phyloP scores from a whole-genome alignment of 2,888 invertebrate species.

The Ctenicera cuprea region DNA sequence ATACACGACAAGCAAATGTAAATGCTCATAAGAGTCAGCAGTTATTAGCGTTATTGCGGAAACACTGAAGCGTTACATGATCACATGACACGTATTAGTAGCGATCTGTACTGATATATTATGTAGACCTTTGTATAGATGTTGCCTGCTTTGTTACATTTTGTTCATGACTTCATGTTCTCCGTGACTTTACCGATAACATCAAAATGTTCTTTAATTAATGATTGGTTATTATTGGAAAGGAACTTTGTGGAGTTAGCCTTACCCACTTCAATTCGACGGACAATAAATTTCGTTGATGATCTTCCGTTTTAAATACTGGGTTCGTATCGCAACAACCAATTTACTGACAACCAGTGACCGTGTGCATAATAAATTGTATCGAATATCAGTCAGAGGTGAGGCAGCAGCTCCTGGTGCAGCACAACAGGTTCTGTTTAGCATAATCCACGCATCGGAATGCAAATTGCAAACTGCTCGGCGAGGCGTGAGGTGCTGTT shows the following conservation, averaged over 20 bases:
- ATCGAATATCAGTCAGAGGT: conserved; percentile 57
- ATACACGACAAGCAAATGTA: too few relatives aligned
- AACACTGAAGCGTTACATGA: conserved; percentile 31
- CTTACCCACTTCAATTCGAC: conserved; percentile 44
- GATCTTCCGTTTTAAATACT: conserved; percentile 47
- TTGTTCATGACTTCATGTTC: conserved; percentile 44
- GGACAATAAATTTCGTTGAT: conserved; percentile 47
- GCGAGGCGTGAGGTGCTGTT: conserved; percentile 53
- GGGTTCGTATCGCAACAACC: conserved; percentile 42
- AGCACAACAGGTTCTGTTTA: conserved; percentile 55
- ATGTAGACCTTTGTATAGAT: conserved; percentile 30
- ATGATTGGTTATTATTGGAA: conserved; percentile 48
- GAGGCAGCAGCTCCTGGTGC: conserved; percentile 53
- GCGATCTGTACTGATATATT: conserved; percentile 14
- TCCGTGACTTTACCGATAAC: conserved; percentile 44
- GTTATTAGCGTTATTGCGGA: conserved; percentile 9
- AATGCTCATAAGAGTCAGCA: not conserved
- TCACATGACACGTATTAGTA: conserved; percentile 37
- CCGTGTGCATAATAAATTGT: conserved; percentile 55
- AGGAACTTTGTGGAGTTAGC: conserved; percentile 37
- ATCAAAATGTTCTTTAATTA: conserved; percentile 45
- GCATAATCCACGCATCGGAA: conserved; percentile 53
- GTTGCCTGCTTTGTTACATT: conserved; percentile 42
- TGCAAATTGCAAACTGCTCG: conserved; percentile 52
- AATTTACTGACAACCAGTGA: conserved; percentile 53